Evolutionary conservation across 2,888 invertebrate species (phyloP), one percentile per base, ranked within the genome.

Genomic region (Hirtodrosophila duncani): DNA sequence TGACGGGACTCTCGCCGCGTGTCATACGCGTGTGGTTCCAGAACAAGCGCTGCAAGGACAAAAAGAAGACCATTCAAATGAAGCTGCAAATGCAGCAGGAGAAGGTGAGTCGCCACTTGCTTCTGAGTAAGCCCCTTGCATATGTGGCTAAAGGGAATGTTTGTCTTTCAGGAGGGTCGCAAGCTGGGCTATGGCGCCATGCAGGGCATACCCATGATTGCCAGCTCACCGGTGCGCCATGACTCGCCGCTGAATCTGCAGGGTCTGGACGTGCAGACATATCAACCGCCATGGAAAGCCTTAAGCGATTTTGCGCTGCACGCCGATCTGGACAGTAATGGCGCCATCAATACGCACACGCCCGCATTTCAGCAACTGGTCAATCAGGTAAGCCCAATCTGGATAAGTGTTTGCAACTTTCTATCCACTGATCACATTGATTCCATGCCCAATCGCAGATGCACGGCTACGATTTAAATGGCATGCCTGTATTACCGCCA

Each of bases 1-100:
- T 99, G 98, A 99, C 99, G 9, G 93, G 96, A 0, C 91, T 99
- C 39, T 97, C 96, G 81, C 98, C 99, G 11, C 89, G 99, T 9
- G 99, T 99, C 75, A 99, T 99, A 86, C 91, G 99, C 83, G 99
- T 99, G 51, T 99, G 99, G 99, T 99, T 99, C 90, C 98, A 98
- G 88, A 98, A 98, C 88, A 98, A 98, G 87, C 90, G 98, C 63
- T 98, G 97, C 89, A 98, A 98, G 88, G 97, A 98, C 88, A 98
- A 98, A 89, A 98, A 98, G 90, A 94, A 96, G 87, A 97, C 97
- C 43, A 94, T 98, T 38, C 93, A 97, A 82, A 93, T 98, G 91
- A 98, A 98, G 87, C 94, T 98, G 88, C 96, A 98, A 87, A 97
- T 98, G 92, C 96, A 97, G 83, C 97, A 98, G 86, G 98, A 98